phyloP scores from a whole-genome alignment of 2,888 invertebrate genomes.

The Torymus tubicola region DNA sequence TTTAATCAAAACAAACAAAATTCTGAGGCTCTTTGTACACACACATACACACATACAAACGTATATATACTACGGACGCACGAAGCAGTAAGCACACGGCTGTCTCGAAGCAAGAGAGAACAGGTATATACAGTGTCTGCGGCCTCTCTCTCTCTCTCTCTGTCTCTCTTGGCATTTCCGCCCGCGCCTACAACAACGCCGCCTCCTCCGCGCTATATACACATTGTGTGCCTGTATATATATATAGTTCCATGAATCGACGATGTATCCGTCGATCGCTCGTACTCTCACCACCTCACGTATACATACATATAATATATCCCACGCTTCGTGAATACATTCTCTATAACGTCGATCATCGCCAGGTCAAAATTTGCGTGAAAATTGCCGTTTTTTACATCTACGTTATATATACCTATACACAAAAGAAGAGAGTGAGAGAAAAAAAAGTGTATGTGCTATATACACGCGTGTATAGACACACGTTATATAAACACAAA shows the following conservation, averaged over 20 bases:
- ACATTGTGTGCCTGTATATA: not conserved
- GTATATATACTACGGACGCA: not conserved
- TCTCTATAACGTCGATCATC: not conserved
- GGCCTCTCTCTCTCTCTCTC: not conserved
- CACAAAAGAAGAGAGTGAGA: too few relatives aligned
- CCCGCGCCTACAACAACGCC: slow-evolving; percentile 32
- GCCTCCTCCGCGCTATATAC: not conserved
- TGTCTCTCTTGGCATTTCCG: slow-evolving; percentile 41
- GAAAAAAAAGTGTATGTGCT: too few relatives aligned
- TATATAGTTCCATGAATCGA: slow-evolving; percentile 30
- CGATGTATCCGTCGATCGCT: not conserved
- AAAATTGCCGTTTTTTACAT: slow-evolving; percentile 12
- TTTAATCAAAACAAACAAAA: slow-evolving; percentile 36
- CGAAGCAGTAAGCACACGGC: not conserved
- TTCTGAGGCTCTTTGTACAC: not conserved
- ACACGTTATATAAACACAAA: not conserved
- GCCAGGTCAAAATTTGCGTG: slow-evolving; percentile 9
- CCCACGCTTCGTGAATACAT: not conserved
- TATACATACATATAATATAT: not conserved
- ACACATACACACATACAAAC: not conserved
- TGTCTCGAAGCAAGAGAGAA: not conserved
- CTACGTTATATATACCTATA: too few relatives aligned
- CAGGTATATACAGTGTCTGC: not conserved
- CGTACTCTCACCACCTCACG: too few relatives aligned
- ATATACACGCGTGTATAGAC: too few relatives aligned